Base-by-base conservation (phyloP, 2,888 invertebrate genomes). In the Sclerodermus sp. region DNA sequence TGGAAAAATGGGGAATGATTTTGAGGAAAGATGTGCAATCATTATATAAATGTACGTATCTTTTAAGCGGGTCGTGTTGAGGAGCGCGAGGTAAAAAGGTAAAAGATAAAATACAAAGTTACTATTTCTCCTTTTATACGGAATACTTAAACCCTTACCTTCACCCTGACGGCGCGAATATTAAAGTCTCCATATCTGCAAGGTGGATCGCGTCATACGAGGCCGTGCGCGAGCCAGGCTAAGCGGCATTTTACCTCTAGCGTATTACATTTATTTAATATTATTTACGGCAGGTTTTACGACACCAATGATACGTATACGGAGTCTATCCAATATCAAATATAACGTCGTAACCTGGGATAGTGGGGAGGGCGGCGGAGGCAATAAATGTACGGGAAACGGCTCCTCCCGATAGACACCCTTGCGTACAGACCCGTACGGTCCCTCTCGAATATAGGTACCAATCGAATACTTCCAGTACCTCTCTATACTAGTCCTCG, bases 341-440 rank as follows among this genome's bases (percentile, higher is more conserved):
- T 76, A 77, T 77, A 77, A 76, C 75, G 72, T 76, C 76, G 72
- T 73, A 76, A 74, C 71, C 68, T 53, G 64, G 57, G 66, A 66
- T 68, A 67, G 63, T 64, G 66, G 60, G 61, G 57, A 64, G 64
- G 47, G 68, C 66, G 64, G 66, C 55, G 61, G 65, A 64, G 67
- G 75, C 74, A 74, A 76, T 76, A 77, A 77, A 77, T 73, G 74
- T 76, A 76, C 74, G 72, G 74, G 70, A 74, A 77, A 76, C 75
- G 73, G 70, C 70, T 62, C 70, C 60, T 34, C 10, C 62, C 74
- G 71, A 75, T 74, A 75, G 73, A 69, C 72, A 67, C 67, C 69
- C 71, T 56, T 59, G 57, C 58, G 55, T 60, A 60, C 58, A 64
- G 50, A 47, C 61, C 58, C 58, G 56, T 44, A 10, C 50, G 47